Evolutionary conservation across 1,140 invertebrate species (phyloP).

Genomic region (Babylonia areolata): DNA sequence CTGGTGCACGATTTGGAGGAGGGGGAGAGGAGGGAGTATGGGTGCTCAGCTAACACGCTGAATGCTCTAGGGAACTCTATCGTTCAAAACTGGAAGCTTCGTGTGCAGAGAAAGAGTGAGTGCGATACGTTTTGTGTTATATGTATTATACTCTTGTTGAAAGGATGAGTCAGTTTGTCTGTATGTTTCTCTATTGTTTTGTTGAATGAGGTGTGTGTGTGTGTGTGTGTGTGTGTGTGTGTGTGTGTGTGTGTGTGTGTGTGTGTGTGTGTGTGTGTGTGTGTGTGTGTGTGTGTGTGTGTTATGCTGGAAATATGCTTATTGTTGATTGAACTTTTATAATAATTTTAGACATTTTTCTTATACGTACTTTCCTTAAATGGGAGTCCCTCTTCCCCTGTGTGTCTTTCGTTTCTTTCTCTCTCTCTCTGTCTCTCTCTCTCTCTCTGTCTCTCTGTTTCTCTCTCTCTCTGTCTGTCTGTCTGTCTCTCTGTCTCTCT

Average conservation of each 20-base stretch:
- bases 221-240: background rate
- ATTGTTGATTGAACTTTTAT: background rate
- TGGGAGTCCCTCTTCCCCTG: too few species aligned
- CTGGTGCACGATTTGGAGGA: slow-evolving; percentile 27
- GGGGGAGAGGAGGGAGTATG: slow-evolving; percentile 24
- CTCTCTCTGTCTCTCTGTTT: too few species aligned
- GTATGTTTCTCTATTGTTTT: background rate
- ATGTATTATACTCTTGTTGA: too few species aligned
- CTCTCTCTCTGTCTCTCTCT: too few species aligned
- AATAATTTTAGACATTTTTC: too few species aligned
- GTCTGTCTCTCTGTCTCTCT: too few species aligned
- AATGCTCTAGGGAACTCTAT: background rate
- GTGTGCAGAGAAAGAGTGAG: slow-evolving; percentile 12
- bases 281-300: slow-evolving; percentile 6
- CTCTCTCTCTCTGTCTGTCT: too few species aligned
- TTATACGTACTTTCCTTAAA: too few species aligned
- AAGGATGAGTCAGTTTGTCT: background rate
- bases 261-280: background rate
- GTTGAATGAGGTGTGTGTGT: background rate
- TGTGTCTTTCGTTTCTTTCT: too few species aligned
- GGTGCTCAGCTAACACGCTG: slow-evolving; percentile 13
- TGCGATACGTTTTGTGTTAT: background rate
- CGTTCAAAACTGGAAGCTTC: background rate
- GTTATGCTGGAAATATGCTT: too few species aligned
- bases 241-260: background rate